Conservation (phyloP, 2,797 vertebrate species). For the Tragopan temminckii region DNA sequence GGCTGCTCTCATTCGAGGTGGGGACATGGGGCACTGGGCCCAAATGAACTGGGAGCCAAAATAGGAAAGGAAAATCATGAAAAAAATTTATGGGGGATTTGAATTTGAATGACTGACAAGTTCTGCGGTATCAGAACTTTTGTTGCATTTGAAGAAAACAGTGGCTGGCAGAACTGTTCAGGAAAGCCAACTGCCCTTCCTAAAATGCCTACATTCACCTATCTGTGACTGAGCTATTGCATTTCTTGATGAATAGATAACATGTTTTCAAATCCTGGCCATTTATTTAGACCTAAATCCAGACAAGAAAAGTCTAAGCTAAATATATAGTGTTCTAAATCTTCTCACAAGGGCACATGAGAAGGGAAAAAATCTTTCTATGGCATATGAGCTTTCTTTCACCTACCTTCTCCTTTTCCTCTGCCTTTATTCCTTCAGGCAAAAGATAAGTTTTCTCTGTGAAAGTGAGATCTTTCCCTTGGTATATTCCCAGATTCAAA, state of each 20-base stretch:
- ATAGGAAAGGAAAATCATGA: not conserved
- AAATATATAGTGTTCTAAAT: not conserved
- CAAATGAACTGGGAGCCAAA: not conserved
- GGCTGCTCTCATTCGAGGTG: not conserved
- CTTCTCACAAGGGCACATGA: not conserved
- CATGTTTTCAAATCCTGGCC: not conserved
- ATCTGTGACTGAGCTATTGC: not conserved
- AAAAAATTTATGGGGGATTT: not conserved
- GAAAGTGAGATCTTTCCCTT: not conserved
- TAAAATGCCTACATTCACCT: not conserved
- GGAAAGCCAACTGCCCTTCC: not conserved
- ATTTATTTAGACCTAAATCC: not conserved
- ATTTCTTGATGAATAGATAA: not conserved
- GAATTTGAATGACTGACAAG: not conserved
- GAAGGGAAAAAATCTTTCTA: not conserved
- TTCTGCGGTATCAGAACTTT: not conserved
- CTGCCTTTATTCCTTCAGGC: not conserved
- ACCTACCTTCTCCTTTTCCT: not conserved
- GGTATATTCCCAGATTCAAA: not conserved
- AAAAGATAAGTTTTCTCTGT: not conserved
- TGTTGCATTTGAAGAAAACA: not conserved
- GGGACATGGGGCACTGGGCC: not conserved
- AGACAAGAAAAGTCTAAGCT: not conserved
- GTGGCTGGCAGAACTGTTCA: not conserved
- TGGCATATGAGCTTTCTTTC: not conserved